Conservation (phyloP, 2,113 vertebrate genomes). For the Nematolebias whitei region DNA sequence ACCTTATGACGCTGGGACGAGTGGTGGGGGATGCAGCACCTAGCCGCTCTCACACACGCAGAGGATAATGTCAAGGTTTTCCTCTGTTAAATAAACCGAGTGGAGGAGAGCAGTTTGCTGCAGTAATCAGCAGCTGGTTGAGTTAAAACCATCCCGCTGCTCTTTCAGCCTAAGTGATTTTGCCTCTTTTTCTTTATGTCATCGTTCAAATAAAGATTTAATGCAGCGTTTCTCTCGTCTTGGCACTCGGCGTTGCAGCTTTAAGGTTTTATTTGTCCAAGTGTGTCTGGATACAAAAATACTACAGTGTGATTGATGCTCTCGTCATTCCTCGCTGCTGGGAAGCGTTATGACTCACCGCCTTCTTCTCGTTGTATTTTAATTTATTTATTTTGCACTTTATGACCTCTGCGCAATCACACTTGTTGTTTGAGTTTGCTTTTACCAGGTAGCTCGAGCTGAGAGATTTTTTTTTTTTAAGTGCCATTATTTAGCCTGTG, state of each 20-base stretch:
- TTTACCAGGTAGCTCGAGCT: neutral
- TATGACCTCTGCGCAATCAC: neutral
- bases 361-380: conserved; percentile 11
- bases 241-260: conserved; percentile 28
- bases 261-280: conserved; percentile 18
- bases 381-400: neutral
- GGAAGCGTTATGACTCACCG: conserved; percentile 55
- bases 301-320: conserved; percentile 36
- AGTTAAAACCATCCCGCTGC: neutral
- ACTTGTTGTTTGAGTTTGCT: neutral
- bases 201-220: conserved; percentile 2
- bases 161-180: neutral
- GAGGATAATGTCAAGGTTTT: neutral
- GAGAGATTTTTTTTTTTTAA: neutral
- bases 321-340: conserved; percentile 28
- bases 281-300: conserved; percentile 7
- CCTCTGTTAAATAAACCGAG: neutral
- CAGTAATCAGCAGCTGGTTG: conserved; percentile 3
- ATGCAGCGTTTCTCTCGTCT: neutral
- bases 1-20: conserved; percentile 20
- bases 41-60: neutral
- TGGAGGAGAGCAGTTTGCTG: neutral
- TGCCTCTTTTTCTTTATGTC: neutral
- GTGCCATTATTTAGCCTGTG: neutral
- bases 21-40: neutral